Percentiles rank a stretch among this genome's conserved stretches.
Conservation (phyloP, 2,113 vertebrate species). For the Spermophilus dauricus region DNA sequence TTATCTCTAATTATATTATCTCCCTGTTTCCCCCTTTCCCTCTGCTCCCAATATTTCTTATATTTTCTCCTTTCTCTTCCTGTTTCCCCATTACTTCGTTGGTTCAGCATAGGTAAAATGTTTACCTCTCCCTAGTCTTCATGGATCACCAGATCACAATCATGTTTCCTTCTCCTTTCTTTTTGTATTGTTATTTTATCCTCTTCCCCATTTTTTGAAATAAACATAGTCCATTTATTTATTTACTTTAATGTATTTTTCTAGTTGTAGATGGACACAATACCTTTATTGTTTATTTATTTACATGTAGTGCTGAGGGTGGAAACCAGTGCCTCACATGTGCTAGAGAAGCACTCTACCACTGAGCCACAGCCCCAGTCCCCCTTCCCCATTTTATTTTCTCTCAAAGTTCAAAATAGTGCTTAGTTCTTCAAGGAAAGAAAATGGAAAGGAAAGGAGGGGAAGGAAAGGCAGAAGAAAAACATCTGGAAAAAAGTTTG, state of each 20-base stretch:
- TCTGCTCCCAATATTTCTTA: background rate
- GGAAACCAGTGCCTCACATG: too few relatives aligned
- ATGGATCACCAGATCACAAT: background rate
- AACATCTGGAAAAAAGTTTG: constrained; percentile 75
- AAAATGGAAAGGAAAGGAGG: too few relatives aligned
- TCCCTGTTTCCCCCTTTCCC: background rate
- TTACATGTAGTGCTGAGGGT: too few relatives aligned
- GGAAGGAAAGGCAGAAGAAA: constrained; percentile 62
- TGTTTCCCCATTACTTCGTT: background rate
- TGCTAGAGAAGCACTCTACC: too few relatives aligned
- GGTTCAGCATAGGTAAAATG: background rate
- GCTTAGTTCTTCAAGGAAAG: constrained; percentile 45
- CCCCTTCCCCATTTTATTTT: background rate
- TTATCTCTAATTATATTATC: background rate
- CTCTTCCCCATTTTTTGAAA: too few relatives aligned
- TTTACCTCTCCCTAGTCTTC: too few relatives aligned
- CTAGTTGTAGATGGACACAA: too few relatives aligned
- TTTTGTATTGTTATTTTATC: background rate
- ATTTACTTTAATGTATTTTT: too few relatives aligned
- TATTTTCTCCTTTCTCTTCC: background rate
- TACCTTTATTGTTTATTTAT: too few relatives aligned
- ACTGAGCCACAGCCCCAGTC: too few relatives aligned
- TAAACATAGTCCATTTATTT: too few relatives aligned
- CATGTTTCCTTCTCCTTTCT: background rate
- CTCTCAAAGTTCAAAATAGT: constrained; percentile 53